A percentile compares a stretch with the other conserved stretches of the same genome.
Evolutionary conservation across 1,140 invertebrate genomes (phyloP).

Genomic region (Zaprionus africanus): DNA sequence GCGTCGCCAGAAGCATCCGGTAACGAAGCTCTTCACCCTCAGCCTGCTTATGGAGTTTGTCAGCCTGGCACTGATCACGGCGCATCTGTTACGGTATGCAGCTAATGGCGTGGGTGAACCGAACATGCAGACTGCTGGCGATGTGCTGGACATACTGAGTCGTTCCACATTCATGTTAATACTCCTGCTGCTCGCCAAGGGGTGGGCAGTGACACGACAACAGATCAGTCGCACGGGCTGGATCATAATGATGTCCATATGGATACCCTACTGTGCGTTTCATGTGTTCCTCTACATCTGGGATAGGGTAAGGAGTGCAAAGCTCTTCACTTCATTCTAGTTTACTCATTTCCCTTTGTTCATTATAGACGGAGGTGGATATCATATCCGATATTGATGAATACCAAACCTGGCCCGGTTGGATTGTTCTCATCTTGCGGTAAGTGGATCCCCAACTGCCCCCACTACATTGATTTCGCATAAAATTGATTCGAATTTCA

Average conservation of each 20-base stretch:
- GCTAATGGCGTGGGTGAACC: constrained; percentile 94
- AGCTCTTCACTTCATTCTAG: too few relatives aligned
- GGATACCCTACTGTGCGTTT: constrained; percentile 95
- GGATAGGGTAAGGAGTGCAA: constrained; percentile 92
- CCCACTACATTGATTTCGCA: not conserved
- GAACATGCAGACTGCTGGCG: constrained; percentile 92
- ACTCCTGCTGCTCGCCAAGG: constrained; percentile 96
- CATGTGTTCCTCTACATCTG: constrained; percentile 97
- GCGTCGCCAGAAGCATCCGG: constrained; percentile 93
- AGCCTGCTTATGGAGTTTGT: constrained; percentile 94
- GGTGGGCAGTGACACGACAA: constrained; percentile 97
- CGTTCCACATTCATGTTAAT: constrained; percentile 97
- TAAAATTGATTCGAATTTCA: not conserved
- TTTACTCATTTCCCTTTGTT: not conserved
- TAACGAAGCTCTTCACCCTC: constrained; percentile 95
- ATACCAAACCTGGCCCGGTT: constrained; percentile 98
- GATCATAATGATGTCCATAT: constrained; percentile 93
- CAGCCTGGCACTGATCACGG: constrained; percentile 93
- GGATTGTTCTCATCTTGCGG: constrained; percentile 91
- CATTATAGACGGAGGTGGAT: constrained; percentile 94
- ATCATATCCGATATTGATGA: constrained; percentile 98
- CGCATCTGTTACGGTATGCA: constrained; percentile 96
- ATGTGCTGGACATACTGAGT: constrained; percentile 95
- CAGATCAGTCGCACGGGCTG: constrained; percentile 91
- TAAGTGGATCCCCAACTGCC: constrained; percentile 16